These are phyloP conservation scores for Meriones unguiculatus DNA, from an alignment of 2,113 vertebrate species.

Conservation along the genomic window DNA sequence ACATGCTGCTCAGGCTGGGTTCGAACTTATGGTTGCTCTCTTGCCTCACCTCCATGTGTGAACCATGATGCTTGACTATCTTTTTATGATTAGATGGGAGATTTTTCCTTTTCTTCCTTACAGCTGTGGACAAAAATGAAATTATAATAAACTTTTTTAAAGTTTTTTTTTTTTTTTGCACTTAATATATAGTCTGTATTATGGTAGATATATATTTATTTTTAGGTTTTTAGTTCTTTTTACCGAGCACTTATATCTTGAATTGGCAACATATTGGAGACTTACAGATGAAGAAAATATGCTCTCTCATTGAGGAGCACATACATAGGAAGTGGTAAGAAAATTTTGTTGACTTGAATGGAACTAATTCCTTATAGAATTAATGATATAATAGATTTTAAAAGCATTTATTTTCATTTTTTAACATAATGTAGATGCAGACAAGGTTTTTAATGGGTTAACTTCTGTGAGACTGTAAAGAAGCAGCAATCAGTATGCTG, in stretches of 20 bases:
- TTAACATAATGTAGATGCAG: not conserved
- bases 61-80: not conserved
- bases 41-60: not conserved
- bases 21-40: not conserved
- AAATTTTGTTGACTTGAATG: not conserved
- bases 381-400: not conserved
- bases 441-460: not conserved
- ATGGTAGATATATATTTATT: not conserved
- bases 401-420: not conserved
- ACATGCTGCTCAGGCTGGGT: not conserved
- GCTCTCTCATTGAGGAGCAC: not conserved
- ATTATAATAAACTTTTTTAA: not conserved
- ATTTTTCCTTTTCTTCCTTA: not conserved
- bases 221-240: not conserved
- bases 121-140: not conserved
- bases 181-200: not conserved
- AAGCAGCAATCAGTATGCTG: fast-evolving
- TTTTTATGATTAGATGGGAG: not conserved
- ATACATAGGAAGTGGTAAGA: not conserved
- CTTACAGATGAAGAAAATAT: not conserved
- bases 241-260: not conserved
- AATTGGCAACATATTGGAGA: not conserved
- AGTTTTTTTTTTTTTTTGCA: not conserved
- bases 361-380: not conserved
- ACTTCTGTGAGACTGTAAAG: no score